These are phyloP conservation scores for Rana temporaria DNA, from an alignment of 2,113 vertebrate genomes.

Conservation along the genomic window DNA sequence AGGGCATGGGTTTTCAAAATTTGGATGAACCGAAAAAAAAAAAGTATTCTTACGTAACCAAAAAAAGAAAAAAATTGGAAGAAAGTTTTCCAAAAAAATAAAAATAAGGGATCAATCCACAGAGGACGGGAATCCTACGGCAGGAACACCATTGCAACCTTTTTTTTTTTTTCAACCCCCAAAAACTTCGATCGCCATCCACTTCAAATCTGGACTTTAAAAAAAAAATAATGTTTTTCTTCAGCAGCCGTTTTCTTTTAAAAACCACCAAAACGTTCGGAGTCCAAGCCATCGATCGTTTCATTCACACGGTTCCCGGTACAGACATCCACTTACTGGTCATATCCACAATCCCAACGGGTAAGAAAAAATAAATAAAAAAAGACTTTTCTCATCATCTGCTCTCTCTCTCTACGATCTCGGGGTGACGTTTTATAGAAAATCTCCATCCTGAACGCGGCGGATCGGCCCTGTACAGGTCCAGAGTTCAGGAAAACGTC, in stretches of 20 bases:
- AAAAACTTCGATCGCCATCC: slow-evolving; percentile 60
- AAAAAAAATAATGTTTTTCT: slow-evolving; percentile 63
- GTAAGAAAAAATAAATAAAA: neutral
- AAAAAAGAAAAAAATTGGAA: slow-evolving; percentile 53
- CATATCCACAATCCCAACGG: slow-evolving; percentile 75
- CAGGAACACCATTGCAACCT: slow-evolving; percentile 48
- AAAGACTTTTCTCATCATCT: too few species aligned
- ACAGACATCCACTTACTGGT: slow-evolving; percentile 77
- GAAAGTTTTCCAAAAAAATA: slow-evolving; percentile 57
- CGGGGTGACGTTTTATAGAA: neutral
- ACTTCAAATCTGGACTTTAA: slow-evolving; percentile 1
- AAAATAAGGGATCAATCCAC: slow-evolving; percentile 65
- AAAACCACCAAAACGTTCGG: slow-evolving; percentile 59
- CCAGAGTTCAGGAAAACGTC: neutral
- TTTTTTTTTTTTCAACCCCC: slow-evolving; percentile 74
- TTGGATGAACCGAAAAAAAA: slow-evolving; percentile 80
- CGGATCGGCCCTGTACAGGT: neutral
- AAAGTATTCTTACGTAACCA: slow-evolving; percentile 73
- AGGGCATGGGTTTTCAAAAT: slow-evolving; percentile 79
- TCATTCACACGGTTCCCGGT: slow-evolving; percentile 62
- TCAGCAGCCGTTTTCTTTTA: slow-evolving; percentile 66
- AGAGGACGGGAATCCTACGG: slow-evolving; percentile 9
- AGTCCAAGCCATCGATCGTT: slow-evolving; percentile 56
- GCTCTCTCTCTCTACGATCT: too few species aligned
- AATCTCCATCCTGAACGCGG: slow-evolving; percentile 38